Base-by-base conservation (phyloP, 2,888 invertebrate genomes). In the Periphyllus acericola region DNA sequence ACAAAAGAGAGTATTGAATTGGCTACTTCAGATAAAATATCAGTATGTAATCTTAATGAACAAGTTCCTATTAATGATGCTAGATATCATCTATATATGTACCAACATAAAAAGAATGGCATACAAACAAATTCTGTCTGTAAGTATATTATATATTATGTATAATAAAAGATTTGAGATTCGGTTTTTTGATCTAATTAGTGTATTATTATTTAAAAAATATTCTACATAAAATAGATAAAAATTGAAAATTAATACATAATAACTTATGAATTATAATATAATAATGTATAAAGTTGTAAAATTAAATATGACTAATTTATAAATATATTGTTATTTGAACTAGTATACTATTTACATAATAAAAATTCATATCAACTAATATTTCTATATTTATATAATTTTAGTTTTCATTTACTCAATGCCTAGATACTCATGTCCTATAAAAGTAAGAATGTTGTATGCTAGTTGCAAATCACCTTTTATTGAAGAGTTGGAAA, bases 381-480 rank as follows among this genome's bases (percentile, higher is more conserved):
- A 82, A 66, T 88, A 25, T 76, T 32, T 71, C 52, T 9, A 40
- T 75, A 74, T 52, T 89, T 89, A 86, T 89, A 85, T 89, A 89
- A 46, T 93, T 93, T 87, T 93, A 97, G 97, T 99, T 89, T 99
- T 99, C 92, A 96, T 99, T 91, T 99, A 99, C 92, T 98, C 99
- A 17, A 98, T 99, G 96, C 99, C 99, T 6, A 98, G 99, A 8
- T 98, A 98, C 92, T 95, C 94, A 89, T 98, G 98, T 92, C 95
- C 98, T 89, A 97, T 99, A 90, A 99, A 98, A 91, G 99, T 99
- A 92, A 93, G 99, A 90, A 99, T 99, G 99, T 93, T 99, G 91
- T 99, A 99, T 92, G 99, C 99, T 0, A 98, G 98, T 91, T 99
- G 99, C 92, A 99, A 99, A 92, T 96, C 95, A 89, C 97, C 98